Conservation (phyloP, 2,113 vertebrate species). For the Sinosuthora webbiana region DNA sequence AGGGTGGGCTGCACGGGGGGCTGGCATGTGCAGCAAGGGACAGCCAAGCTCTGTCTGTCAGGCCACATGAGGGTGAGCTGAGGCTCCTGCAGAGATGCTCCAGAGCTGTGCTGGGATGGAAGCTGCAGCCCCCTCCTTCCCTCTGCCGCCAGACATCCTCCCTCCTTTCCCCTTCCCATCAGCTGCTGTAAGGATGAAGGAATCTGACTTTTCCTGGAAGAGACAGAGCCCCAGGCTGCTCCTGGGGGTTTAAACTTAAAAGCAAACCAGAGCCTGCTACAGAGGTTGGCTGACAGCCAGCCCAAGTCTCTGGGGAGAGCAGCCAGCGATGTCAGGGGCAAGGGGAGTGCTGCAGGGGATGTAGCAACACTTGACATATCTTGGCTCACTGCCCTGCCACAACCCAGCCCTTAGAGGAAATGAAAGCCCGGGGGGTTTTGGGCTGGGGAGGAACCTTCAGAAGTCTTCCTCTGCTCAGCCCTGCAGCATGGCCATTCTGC, state of each 20-base stretch:
- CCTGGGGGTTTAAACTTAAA: not conserved
- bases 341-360: accelerated
- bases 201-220: not conserved
- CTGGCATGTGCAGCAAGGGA: not conserved
- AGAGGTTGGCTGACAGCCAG: not conserved
- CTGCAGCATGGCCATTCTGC: not conserved
- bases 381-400: not conserved
- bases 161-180: not conserved
- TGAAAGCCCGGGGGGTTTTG: not conserved
- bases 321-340: not conserved
- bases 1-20: not conserved
- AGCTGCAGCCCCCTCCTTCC: not conserved
- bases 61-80: not conserved
- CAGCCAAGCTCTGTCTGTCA: not conserved
- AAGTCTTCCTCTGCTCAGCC: not conserved
- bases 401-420: constrained; percentile 4
- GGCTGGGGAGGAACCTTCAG: not conserved
- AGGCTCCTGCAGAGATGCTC: not conserved
- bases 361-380: not conserved
- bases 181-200: not conserved
- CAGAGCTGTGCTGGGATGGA: not conserved
- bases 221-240: not conserved
- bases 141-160: not conserved
- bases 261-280: not conserved
- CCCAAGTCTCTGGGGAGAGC: not conserved